A percentile compares a stretch with the other conserved stretches of the same genome.
Evolutionary conservation across 2,113 vertebrate species (phyloP).

Genomic region (Fulmarus glacialis): DNA sequence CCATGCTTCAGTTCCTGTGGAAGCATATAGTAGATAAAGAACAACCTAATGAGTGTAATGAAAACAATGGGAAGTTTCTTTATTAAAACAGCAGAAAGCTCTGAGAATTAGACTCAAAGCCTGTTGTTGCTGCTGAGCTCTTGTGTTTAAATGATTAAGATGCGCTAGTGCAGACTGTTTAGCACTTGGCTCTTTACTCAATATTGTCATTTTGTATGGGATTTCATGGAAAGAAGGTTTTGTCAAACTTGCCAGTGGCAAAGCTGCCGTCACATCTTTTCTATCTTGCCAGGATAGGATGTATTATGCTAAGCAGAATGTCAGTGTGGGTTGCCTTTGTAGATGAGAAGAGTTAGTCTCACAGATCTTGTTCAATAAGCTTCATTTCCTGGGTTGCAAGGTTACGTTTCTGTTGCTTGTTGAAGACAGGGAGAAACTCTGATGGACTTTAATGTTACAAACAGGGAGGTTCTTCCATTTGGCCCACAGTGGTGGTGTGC

Average conservation of each 20-base stretch:
- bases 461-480: neutral
- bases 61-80: neutral
- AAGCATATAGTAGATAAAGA: neutral
- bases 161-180: neutral
- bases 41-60: neutral
- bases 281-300: neutral
- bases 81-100: neutral
- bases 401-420: neutral
- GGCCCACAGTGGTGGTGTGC: neutral
- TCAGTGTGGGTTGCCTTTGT: neutral
- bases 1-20: neutral
- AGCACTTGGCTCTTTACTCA: neutral
- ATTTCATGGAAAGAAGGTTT: neutral
- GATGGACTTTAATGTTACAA: neutral
- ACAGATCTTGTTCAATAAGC: neutral
- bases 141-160: neutral
- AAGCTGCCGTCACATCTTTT: neutral
- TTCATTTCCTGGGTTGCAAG: neutral
- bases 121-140: neutral
- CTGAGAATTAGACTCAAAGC: neutral
- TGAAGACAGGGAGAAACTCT: neutral
- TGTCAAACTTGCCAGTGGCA: neutral
- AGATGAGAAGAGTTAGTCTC: neutral
- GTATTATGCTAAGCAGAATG: neutral
- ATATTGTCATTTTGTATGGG: neutral